These are phyloP conservation scores for Meta bourneti DNA, from an alignment of 2,888 invertebrate species.

Conservation along the genomic window DNA sequence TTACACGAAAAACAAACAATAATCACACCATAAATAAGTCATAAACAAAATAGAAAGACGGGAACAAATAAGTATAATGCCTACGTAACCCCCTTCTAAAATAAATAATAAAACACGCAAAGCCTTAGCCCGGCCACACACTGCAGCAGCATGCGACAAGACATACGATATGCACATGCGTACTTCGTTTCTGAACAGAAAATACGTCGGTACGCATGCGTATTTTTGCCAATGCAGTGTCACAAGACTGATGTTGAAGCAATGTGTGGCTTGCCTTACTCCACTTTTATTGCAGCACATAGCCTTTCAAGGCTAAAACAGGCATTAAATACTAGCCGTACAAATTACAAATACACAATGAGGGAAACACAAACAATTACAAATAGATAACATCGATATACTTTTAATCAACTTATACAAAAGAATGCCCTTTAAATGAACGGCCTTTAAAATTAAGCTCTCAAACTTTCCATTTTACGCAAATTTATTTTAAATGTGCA, in stretches of 20 bases:
- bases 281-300: slow-evolving; percentile 66
- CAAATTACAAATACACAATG: slow-evolving; percentile 40
- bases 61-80: slow-evolving; percentile 56
- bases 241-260: too few species aligned
- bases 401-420: background rate
- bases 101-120: slow-evolving; percentile 67
- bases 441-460: slow-evolving; percentile 55
- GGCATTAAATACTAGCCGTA: slow-evolving; percentile 36
- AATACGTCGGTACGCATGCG: too few species aligned
- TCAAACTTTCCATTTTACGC: slow-evolving; percentile 24
- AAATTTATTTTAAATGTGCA: too few species aligned
- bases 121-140: background rate
- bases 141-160: too few species aligned
- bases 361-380: slow-evolving; percentile 33
- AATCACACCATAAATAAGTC: slow-evolving; percentile 17
- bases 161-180: too few species aligned
- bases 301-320: background rate
- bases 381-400: slow-evolving; percentile 6
- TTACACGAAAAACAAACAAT: slow-evolving; percentile 20
- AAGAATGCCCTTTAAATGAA: slow-evolving; percentile 65
- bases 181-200: too few species aligned
- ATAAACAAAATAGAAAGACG: slow-evolving; percentile 34
- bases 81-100: slow-evolving; percentile 49
- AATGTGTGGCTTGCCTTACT: background rate
- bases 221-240: too few species aligned